Conservation (phyloP, 2,113 vertebrate species). For the Numenius arquata region DNA sequence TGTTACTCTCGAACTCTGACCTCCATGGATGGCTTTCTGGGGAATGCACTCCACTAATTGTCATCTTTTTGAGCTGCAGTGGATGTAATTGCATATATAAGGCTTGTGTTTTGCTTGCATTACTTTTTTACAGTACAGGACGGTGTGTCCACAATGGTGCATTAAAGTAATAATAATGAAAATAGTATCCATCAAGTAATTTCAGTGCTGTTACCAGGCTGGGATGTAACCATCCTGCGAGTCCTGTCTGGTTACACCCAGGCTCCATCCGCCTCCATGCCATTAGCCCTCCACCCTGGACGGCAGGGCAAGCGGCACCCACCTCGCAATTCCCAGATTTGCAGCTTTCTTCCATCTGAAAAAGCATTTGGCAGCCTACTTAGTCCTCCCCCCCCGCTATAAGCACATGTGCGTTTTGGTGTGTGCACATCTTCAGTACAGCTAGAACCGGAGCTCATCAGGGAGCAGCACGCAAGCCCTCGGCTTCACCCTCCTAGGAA, state of each 20-base stretch:
- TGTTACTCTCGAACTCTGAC: constrained; percentile 26
- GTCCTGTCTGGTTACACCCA: neutral
- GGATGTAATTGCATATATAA: constrained; percentile 28
- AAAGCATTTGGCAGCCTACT: neutral
- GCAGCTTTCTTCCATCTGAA: neutral
- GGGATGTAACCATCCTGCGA: neutral
- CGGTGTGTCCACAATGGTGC: neutral
- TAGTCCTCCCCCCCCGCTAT: neutral
- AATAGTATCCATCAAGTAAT: constrained; percentile 46
- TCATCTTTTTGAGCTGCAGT: constrained; percentile 23
- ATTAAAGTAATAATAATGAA: constrained; percentile 50
- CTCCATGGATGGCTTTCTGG: constrained; percentile 5
- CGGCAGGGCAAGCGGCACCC: rapidly evolving
- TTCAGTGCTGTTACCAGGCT: neutral
- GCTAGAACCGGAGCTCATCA: neutral
- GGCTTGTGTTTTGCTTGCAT: constrained; percentile 9
- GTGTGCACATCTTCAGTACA: neutral
- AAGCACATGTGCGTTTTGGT: rapidly evolving
- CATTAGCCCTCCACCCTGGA: neutral
- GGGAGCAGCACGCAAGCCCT: neutral
- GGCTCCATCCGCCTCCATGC: rapidly evolving
- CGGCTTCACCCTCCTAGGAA: neutral
- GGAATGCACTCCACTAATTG: constrained; percentile 37
- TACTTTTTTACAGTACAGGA: constrained; percentile 9
- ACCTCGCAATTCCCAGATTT: neutral